A percentile compares a stretch with the other conserved stretches of the same genome.
phyloP scores from a whole-genome alignment of 2,888 invertebrate species.

The Aromia moschata region DNA sequence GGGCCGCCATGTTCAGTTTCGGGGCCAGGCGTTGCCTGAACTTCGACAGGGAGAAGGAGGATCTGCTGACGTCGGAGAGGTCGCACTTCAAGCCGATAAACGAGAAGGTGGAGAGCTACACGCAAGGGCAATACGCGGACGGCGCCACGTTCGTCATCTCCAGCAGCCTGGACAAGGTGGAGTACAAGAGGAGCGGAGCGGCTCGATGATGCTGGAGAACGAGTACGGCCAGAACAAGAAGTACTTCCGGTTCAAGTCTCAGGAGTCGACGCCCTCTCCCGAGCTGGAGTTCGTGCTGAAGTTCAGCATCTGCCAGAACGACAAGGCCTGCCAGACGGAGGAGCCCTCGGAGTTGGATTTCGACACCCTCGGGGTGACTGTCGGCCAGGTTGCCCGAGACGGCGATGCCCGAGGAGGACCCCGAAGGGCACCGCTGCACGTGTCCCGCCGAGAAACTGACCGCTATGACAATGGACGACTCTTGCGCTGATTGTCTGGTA shows the following conservation, averaged over 20 bases:
- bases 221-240: slow-evolving; percentile 64
- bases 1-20: slow-evolving; percentile 24
- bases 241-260: slow-evolving; percentile 66
- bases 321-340: slow-evolving; percentile 70
- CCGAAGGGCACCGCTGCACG: slow-evolving; percentile 24
- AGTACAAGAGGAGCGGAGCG: slow-evolving; percentile 74
- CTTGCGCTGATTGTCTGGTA: slow-evolving; percentile 20
- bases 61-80: slow-evolving; percentile 73
- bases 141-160: slow-evolving; percentile 78
- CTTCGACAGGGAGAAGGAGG: slow-evolving; percentile 67
- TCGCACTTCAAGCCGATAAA: slow-evolving; percentile 81
- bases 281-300: slow-evolving; percentile 68
- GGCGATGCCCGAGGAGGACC: not conserved
- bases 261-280: slow-evolving; percentile 15
- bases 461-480: slow-evolving; percentile 24
- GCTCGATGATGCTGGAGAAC: slow-evolving; percentile 68
- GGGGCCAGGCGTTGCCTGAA: slow-evolving; percentile 7
- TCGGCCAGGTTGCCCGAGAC: not conserved
- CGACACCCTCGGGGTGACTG: slow-evolving; percentile 21
- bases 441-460: slow-evolving; percentile 24
- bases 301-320: slow-evolving; percentile 71
- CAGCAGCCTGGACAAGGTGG: slow-evolving; percentile 70
- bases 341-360: slow-evolving; percentile 24
- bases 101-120: slow-evolving; percentile 56
- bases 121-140: slow-evolving; percentile 69